Percentiles rank a stretch among this genome's conserved stretches.
Conservation (phyloP, 2,888 invertebrate genomes). For the Drosophila suboccidentalis region DNA sequence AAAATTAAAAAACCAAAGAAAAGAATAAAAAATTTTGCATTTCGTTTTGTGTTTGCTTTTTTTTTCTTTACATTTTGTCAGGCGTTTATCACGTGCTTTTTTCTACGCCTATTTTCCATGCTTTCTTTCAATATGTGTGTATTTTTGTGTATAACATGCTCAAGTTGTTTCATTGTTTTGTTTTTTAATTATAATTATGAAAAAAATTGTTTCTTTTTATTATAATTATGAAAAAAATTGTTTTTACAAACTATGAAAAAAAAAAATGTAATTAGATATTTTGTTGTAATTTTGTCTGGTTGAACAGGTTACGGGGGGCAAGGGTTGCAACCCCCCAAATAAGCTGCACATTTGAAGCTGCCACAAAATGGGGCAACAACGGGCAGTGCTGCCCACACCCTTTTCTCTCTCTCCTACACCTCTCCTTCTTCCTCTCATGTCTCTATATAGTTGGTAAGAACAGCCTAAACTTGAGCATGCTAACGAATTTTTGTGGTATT, state of each 20-base stretch:
- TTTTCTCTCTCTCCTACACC: not conserved
- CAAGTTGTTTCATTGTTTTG: conserved; percentile 57
- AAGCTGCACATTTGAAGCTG: conserved; percentile 38
- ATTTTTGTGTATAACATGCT: conserved; percentile 63
- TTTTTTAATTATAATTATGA: conserved; percentile 51
- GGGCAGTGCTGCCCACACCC: conserved; percentile 34
- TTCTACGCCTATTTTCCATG: conserved; percentile 19
- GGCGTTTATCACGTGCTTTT: conserved; percentile 51
- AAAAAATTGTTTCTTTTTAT: conserved; percentile 46
- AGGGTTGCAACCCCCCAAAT: conserved; percentile 20
- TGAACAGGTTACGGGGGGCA: conserved; percentile 32
- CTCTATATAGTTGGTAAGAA: conserved; percentile 60
- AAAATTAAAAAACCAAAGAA: not conserved
- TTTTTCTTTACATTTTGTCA: conserved; percentile 38
- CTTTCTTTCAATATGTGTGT: conserved; percentile 22
- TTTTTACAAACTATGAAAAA: conserved; percentile 58
- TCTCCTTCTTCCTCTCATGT: not conserved
- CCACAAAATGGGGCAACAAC: not conserved
- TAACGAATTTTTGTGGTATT: conserved; percentile 19
- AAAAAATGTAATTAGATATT: conserved; percentile 38
- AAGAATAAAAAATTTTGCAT: conserved; percentile 5
- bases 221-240: conserved; percentile 62
- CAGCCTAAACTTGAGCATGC: conserved; percentile 67
- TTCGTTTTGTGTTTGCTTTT: conserved; percentile 35
- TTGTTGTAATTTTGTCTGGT: conserved; percentile 55